Conservation (phyloP, 2,113 vertebrate species). For the Actenoides hombroni region DNA sequence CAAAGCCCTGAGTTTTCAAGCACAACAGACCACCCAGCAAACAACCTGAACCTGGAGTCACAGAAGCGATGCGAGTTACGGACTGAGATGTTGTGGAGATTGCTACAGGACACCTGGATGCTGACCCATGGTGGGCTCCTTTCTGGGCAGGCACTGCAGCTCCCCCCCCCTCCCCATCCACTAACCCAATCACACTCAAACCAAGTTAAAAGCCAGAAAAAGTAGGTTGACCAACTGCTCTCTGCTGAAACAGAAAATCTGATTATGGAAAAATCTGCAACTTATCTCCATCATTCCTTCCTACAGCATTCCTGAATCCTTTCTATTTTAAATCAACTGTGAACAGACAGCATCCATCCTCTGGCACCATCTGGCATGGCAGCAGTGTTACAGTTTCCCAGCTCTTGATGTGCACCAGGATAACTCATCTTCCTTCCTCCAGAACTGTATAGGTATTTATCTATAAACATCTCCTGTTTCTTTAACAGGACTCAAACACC, state of each 20-base stretch:
- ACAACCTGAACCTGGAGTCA: not conserved
- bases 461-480: not conserved
- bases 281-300: not conserved
- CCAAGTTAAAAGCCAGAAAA: not conserved
- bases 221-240: not conserved
- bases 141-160: not conserved
- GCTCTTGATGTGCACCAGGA: not conserved
- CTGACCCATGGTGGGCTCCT: accelerated
- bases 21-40: not conserved
- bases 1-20: not conserved
- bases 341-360: not conserved
- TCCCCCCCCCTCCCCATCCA: not conserved
- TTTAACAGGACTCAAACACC: not conserved
- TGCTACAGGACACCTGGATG: not conserved
- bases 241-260: not conserved
- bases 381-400: not conserved
- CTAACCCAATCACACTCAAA: not conserved
- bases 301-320: not conserved
- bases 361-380: not conserved
- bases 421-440: not conserved
- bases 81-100: not conserved
- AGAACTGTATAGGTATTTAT: not conserved
- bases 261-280: not conserved
- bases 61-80: not conserved
- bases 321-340: not conserved